Evolutionary conservation across 1,140 invertebrate genomes (phyloP).

Genomic region (Halictus rubicundus): DNA sequence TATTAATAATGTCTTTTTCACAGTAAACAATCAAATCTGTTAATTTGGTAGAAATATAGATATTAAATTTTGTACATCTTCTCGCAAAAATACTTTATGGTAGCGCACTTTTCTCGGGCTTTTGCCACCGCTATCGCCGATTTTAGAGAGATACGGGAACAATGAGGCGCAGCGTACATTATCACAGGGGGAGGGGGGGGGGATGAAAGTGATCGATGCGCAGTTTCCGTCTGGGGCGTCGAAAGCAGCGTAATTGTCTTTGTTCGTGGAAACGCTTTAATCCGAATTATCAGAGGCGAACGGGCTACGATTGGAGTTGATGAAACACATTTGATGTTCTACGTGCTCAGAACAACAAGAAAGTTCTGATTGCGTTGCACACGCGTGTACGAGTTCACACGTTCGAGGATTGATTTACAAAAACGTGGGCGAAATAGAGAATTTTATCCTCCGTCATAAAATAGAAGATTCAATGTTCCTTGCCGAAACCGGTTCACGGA

Average conservation of each 20-base stretch:
- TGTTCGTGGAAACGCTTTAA: conserved; percentile 13
- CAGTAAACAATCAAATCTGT: no score
- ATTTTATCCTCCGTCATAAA: not conserved
- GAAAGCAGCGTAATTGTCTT: conserved; percentile 1
- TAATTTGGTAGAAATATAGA: no score
- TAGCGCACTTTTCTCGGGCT: no score
- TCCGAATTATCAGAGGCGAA: conserved; percentile 9
- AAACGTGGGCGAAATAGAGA: not conserved
- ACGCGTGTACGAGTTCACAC: no score
- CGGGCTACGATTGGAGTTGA: not conserved
- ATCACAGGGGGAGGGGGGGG: not conserved
- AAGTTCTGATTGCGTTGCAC: not conserved
- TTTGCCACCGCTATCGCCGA: no score
- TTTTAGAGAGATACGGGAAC: not conserved
- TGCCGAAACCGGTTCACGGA: no score
- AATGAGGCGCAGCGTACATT: not conserved
- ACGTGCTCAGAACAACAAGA: not conserved
- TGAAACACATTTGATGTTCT: conserved; percentile 2
- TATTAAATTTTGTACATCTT: no score
- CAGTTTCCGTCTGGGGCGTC: conserved; percentile 3
- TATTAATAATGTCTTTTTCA: no score
- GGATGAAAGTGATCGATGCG: conserved; percentile 27
- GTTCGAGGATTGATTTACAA: not conserved
- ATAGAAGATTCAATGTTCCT: no score
- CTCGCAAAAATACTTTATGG: no score